A percentile compares a stretch with the other conserved stretches of the same genome.
phyloP scores from a whole-genome alignment of 30 jellyfish, hydroid and myxozoan genomes.

The Phacellophora camtschatica region DNA sequence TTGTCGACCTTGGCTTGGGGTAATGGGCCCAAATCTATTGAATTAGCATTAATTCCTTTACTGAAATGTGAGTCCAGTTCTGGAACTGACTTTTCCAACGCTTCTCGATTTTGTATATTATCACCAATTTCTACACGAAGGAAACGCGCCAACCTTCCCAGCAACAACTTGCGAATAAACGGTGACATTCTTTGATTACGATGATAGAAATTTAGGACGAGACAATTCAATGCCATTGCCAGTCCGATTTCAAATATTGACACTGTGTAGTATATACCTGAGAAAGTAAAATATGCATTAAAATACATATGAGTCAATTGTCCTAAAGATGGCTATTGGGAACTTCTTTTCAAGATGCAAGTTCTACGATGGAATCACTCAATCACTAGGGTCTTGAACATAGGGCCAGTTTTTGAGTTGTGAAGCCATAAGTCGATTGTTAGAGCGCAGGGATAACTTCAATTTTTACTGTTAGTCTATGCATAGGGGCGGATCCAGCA shows the following conservation, averaged over 20 bases:
- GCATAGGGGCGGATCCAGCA: too few species aligned
- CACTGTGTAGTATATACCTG: conserved; percentile 91
- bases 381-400: too few species aligned
- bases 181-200: conserved; percentile 92
- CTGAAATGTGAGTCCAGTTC: conserved; percentile 36
- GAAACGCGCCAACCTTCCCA: conserved; percentile 69
- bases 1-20: conserved; percentile 25
- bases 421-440: too few species aligned
- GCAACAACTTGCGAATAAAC: conserved; percentile 74
- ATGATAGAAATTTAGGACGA: conserved; percentile 77
- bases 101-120: background rate
- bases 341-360: too few species aligned
- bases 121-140: conserved; percentile 66
- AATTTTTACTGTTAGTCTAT: too few species aligned
- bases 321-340: too few species aligned
- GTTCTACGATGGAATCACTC: too few species aligned
- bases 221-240: conserved; percentile 89
- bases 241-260: conserved; percentile 95
- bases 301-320: too few species aligned
- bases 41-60: conserved; percentile 3
- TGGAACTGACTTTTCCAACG: conserved; percentile 9
- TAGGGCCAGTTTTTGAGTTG: too few species aligned
- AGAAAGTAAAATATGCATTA: background rate
- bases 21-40: conserved; percentile 12
- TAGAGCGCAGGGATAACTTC: too few species aligned